Evolutionary conservation across 1,140 invertebrate species (phyloP).

Genomic region (Scaptomyza pallida): DNA sequence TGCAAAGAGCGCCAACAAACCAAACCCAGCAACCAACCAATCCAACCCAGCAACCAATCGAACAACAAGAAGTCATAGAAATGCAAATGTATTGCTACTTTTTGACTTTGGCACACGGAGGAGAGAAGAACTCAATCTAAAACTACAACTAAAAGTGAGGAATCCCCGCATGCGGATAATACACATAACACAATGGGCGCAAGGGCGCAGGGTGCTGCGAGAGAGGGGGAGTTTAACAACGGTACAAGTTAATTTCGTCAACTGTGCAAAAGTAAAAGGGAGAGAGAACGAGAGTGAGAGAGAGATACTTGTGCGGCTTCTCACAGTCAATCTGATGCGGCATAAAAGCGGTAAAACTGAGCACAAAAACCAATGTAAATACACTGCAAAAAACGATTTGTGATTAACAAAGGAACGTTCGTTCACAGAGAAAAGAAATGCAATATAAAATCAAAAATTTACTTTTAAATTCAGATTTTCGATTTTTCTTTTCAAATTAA

Average conservation of each 20-base stretch:
- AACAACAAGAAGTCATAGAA: constrained; percentile 18
- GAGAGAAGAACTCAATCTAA: too few relatives aligned
- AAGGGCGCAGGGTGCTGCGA: not conserved
- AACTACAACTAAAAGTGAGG: not conserved
- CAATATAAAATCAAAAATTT: too few relatives aligned
- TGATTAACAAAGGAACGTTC: too few relatives aligned
- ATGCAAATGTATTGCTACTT: constrained; percentile 25
- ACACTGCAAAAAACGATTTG: not conserved
- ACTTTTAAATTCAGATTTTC: too few relatives aligned
- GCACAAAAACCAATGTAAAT: not conserved
- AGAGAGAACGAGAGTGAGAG: not conserved
- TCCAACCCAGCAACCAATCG: constrained; percentile 1
- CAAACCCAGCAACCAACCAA: constrained; percentile 12
- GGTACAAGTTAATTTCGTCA: constrained; percentile 64
- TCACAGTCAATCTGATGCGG: constrained; percentile 32
- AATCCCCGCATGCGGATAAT: not conserved
- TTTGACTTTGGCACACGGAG: not conserved
- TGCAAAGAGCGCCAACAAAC: too few relatives aligned
- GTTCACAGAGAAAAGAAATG: too few relatives aligned
- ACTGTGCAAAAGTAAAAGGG: constrained; percentile 36
- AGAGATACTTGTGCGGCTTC: constrained; percentile 59
- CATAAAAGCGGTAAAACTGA: constrained; percentile 3
- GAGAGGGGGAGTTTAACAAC: not conserved
- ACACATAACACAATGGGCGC: not conserved
- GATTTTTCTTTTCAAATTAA: too few relatives aligned